These are phyloP conservation scores for Eulemur albifrons DNA, from an alignment of 2,797 vertebrate species.

Conservation along the genomic window DNA sequence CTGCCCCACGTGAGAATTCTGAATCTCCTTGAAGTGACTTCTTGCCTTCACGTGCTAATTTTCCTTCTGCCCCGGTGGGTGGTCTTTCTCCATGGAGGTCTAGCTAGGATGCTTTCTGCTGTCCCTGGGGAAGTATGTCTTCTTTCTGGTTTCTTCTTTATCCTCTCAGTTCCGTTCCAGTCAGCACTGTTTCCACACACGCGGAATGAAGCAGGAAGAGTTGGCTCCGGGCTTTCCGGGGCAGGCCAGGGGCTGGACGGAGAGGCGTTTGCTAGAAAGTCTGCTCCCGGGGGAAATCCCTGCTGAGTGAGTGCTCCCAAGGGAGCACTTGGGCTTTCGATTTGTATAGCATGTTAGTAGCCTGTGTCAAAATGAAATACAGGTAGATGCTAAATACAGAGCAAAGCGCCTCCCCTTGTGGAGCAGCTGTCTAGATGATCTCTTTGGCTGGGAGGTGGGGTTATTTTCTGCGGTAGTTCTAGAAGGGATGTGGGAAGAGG, in stretches of 20 bases:
- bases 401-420: too few relatives aligned
- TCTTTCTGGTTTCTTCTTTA: not conserved
- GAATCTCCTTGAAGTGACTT: not conserved
- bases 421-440: not conserved
- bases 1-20: not conserved
- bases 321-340: not conserved
- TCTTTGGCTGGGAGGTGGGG: not conserved
- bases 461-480: not conserved
- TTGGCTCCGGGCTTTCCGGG: not conserved
- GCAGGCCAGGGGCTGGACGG: not conserved
- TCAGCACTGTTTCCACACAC: not conserved
- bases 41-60: fast-evolving
- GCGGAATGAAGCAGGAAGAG: not conserved
- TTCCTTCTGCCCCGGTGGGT: fast-evolving
- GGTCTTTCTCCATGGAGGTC: not conserved
- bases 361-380: not conserved
- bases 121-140: not conserved
- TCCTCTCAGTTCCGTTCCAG: not conserved
- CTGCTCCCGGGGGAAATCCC: slow-evolving; percentile 1
- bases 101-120: not conserved
- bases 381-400: not conserved
- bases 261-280: slow-evolving; percentile 38
- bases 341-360: not conserved
- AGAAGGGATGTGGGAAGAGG: not conserved
- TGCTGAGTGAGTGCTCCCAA: not conserved